These are phyloP conservation scores for Candoia aspera DNA, from an alignment of 2,113 vertebrate species.

Conservation along the genomic window DNA sequence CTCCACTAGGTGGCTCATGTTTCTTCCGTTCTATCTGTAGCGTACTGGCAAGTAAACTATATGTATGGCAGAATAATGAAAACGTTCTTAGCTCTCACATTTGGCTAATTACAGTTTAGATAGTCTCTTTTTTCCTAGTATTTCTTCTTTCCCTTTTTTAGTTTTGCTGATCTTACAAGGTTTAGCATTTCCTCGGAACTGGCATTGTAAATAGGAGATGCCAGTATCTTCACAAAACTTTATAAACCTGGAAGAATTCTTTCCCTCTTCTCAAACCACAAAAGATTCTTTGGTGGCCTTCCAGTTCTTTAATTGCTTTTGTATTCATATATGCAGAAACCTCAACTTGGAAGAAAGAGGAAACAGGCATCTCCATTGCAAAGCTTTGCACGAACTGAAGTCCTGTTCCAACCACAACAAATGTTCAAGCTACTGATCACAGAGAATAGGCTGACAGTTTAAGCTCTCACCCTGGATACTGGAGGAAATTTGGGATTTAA, in stretches of 20 bases:
- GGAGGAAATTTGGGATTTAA: not conserved
- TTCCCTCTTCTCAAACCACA: not conserved
- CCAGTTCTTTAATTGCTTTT: slow-evolving; percentile 26
- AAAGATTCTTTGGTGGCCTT: not conserved
- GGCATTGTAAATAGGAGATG: not conserved
- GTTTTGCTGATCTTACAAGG: not conserved
- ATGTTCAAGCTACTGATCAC: slow-evolving; percentile 12
- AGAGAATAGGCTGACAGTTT: not conserved
- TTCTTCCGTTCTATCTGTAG: not conserved
- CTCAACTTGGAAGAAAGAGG: not conserved
- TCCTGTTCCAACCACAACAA: not conserved
- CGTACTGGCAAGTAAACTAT: not conserved
- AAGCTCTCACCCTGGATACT: not conserved
- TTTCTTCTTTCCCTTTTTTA: not conserved
- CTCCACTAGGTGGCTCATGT: slow-evolving; percentile 52
- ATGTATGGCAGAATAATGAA: slow-evolving; percentile 26
- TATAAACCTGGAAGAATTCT: not conserved
- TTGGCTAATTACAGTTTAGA: not conserved
- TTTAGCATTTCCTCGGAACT: not conserved
- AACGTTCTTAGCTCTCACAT: not conserved
- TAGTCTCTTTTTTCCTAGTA: not conserved
- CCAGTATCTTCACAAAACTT: not conserved
- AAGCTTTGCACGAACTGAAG: not conserved
- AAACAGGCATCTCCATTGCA: not conserved
- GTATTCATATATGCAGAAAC: not conserved